Evolutionary conservation across 1,140 invertebrate species (phyloP).

Genomic region (Maniola jurtina): DNA sequence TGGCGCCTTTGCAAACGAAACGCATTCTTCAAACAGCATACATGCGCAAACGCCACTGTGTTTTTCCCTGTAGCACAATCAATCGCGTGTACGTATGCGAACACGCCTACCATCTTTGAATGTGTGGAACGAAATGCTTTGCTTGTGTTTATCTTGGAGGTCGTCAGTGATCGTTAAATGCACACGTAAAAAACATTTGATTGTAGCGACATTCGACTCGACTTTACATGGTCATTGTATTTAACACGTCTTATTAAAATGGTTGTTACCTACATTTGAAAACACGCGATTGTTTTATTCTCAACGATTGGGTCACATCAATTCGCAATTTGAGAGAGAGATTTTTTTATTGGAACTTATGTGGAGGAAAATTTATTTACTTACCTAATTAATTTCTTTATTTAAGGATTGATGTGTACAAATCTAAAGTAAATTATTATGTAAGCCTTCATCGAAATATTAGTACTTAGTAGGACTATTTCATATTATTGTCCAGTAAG

Average conservation of each 20-base stretch:
- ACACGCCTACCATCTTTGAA: slow-evolving; percentile 57
- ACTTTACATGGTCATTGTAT: slow-evolving; percentile 27
- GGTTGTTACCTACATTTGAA: slow-evolving; percentile 21
- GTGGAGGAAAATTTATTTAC: no score
- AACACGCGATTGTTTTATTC: slow-evolving; percentile 44
- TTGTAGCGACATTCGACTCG: slow-evolving; percentile 38
- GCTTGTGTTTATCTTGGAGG: slow-evolving; percentile 59
- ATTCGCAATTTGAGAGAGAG: no score
- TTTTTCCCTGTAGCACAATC: slow-evolving; percentile 47
- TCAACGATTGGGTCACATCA: slow-evolving; percentile 38
- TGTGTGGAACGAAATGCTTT: slow-evolving; percentile 44
- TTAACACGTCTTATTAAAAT: slow-evolving; percentile 41
- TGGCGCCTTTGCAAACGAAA: slow-evolving; percentile 69
- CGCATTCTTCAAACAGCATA: slow-evolving; percentile 53
- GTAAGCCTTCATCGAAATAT: no score
- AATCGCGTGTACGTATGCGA: slow-evolving; percentile 50
- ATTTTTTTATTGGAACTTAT: background rate
- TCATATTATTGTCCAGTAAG: no score
- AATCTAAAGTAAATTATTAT: no score
- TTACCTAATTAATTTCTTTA: no score
- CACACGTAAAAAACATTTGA: slow-evolving; percentile 29
- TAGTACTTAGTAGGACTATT: no score
- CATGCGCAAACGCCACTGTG: slow-evolving; percentile 42
- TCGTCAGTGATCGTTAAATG: slow-evolving; percentile 48
- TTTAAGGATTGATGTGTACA: no score